These are phyloP conservation scores for Venturia canescens DNA, from an alignment of 1,140 invertebrate genomes.

Conservation along the genomic window DNA sequence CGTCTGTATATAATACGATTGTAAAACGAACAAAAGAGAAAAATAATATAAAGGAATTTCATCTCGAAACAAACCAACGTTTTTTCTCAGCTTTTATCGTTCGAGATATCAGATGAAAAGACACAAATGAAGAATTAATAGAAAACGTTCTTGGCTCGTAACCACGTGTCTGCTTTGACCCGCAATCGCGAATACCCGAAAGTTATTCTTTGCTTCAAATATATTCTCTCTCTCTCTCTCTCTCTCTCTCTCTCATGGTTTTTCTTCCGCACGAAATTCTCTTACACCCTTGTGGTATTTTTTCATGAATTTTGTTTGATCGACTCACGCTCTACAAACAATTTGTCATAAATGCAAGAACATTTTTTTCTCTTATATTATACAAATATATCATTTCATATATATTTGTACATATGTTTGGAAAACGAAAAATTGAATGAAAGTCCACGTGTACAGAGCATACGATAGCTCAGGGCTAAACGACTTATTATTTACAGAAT, in stretches of 20 bases:
- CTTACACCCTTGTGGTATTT: slow-evolving; percentile 13
- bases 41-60: slow-evolving; percentile 31
- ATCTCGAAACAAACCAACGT: slow-evolving; percentile 17
- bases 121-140: slow-evolving; percentile 16
- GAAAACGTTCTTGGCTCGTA: slow-evolving; percentile 32
- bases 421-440: slow-evolving; percentile 13
- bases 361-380: slow-evolving; percentile 61
- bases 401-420: background rate
- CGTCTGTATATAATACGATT: slow-evolving; percentile 24
- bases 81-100: slow-evolving; percentile 9
- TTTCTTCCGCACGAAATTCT: slow-evolving; percentile 17
- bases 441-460: slow-evolving; percentile 39
- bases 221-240: slow-evolving; percentile 35
- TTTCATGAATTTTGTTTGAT: slow-evolving; percentile 22
- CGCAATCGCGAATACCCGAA: slow-evolving; percentile 49
- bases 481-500: slow-evolving; percentile 53
- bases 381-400: slow-evolving; percentile 19
- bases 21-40: slow-evolving; percentile 33
- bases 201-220: slow-evolving; percentile 12
- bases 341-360: slow-evolving; percentile 69
- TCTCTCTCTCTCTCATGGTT: slow-evolving; percentile 32
- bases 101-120: background rate
- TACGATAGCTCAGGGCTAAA: slow-evolving; percentile 39
- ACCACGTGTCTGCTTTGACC: slow-evolving; percentile 51
- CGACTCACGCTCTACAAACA: slow-evolving; percentile 62